phyloP scores from a whole-genome alignment of 2,113 vertebrate species.

The Pseudopodoces humilis region DNA sequence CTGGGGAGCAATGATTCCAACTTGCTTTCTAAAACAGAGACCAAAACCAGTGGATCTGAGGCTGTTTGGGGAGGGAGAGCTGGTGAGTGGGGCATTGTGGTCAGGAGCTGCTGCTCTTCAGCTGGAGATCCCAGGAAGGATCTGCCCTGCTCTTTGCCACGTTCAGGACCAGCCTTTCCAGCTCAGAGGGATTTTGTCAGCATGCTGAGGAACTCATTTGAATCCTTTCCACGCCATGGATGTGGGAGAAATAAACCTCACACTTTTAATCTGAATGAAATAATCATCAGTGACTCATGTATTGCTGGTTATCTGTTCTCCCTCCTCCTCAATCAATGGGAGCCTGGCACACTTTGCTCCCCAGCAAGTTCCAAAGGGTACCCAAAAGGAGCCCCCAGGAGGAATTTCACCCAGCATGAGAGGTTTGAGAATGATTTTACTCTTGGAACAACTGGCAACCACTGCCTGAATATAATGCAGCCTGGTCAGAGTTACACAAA shows the following conservation, averaged over 20 bases:
- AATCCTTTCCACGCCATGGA: background rate
- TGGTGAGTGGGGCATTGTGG: background rate
- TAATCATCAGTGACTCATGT: background rate
- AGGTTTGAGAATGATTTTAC: background rate
- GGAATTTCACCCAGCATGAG: background rate
- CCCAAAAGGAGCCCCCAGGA: background rate
- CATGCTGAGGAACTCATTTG: background rate
- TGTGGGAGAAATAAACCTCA: background rate
- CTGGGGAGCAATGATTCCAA: background rate
- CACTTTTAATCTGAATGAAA: fast-evolving
- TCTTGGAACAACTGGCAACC: background rate
- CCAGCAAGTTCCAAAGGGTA: background rate
- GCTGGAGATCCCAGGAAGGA: background rate
- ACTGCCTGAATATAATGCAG: background rate
- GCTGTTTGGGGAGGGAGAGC: background rate
- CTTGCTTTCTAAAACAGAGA: background rate
- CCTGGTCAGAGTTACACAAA: background rate
- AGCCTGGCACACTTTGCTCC: background rate
- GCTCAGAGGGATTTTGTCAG: background rate
- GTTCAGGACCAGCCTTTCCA: background rate
- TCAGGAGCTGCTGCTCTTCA: background rate
- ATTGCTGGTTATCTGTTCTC: background rate
- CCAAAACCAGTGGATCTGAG: background rate
- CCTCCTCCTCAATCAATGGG: background rate
- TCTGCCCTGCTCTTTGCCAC: background rate